Evolutionary conservation across 2,797 vertebrate genomes (phyloP), one percentile per base, ranked within the genome.

Genomic region (Microctenopoma steveboyesi): DNA sequence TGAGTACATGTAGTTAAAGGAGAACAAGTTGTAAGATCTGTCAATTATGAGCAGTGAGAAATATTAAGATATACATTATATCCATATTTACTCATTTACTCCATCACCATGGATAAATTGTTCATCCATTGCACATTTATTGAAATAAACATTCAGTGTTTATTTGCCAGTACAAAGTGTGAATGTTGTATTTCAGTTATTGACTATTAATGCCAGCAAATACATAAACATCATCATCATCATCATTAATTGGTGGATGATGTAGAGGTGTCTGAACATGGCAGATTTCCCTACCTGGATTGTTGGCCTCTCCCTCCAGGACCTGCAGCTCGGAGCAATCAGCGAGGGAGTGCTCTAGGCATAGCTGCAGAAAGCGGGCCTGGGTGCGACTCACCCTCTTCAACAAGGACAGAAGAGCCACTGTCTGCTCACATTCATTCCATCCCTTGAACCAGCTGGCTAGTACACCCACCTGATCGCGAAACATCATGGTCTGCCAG

Each of bases 361-460:
- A 99, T 74, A 99, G 95, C 94, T 99, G 98, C 77, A 99, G 95
- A 88, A 99, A 99, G 65, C 98, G 96, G 62, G 98, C 98, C 86
- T 99, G 98, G 66, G 97, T 98, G 88, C 96, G 94, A 90, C 96
- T 98, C 86, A 99, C 96, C 69, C 97, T 92, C 89, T 98, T 98
- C 82, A 99, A 91, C 85, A 99, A 89, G 0, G 97, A 98, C 69
- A 99, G 94, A 92, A 99, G 91, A 33, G 98, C 97, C 89, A 99
- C 98, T n/a, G 98, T 98, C 94, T 99, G 97, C 81, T 99, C 98
- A 9, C 98, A 98, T 88, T 99, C 97, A 10, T 99, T 99, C 98
- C 98, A 99, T 74, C 98, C 96, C 90, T 98, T 98, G 87, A 99
- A 99, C 98, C 98, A 99, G 79, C 96, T 95, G 89, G 96, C 95